Percentiles rank a stretch among this genome's conserved stretches.
These are phyloP conservation scores for Tachyglossus aculeatus DNA, from an alignment of 2,797 vertebrate genomes.

Conservation along the genomic window DNA sequence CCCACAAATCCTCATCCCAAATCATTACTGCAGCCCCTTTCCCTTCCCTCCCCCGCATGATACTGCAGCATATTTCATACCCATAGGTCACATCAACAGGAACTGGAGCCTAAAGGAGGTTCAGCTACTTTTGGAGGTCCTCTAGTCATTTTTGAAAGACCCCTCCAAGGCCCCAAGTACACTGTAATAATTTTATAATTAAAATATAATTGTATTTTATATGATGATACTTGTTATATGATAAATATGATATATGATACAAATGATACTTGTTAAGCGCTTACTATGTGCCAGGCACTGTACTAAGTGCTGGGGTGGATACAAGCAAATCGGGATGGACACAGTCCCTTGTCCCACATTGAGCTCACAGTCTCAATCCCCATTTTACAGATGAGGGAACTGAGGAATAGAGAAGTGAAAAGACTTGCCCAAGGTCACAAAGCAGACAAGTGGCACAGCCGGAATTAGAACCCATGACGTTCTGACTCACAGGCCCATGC, in stretches of 20 bases:
- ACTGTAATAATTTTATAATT: too few relatives aligned
- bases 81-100: constrained; percentile 45
- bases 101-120: constrained; percentile 52
- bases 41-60: constrained; percentile 8
- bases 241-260: too few relatives aligned
- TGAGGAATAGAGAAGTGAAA: neutral
- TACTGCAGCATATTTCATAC: constrained; percentile 45
- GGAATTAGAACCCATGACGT: neutral
- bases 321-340: too few relatives aligned
- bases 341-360: too few relatives aligned
- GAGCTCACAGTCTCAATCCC: too few relatives aligned
- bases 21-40: constrained; percentile 18
- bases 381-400: too few relatives aligned
- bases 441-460: neutral
- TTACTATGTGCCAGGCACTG: too few relatives aligned
- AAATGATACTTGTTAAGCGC: too few relatives aligned
- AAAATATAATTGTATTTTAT: too few relatives aligned
- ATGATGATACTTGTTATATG: too few relatives aligned
- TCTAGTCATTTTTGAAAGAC: constrained; percentile 45
- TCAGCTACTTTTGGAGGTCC: constrained; percentile 57
- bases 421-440: neutral
- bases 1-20: neutral
- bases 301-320: too few relatives aligned
- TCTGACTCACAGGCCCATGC: too few relatives aligned
- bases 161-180: constrained; percentile 33